phyloP scores from a whole-genome alignment of 2,797 vertebrate genomes.

The Antennarius maculatus region DNA sequence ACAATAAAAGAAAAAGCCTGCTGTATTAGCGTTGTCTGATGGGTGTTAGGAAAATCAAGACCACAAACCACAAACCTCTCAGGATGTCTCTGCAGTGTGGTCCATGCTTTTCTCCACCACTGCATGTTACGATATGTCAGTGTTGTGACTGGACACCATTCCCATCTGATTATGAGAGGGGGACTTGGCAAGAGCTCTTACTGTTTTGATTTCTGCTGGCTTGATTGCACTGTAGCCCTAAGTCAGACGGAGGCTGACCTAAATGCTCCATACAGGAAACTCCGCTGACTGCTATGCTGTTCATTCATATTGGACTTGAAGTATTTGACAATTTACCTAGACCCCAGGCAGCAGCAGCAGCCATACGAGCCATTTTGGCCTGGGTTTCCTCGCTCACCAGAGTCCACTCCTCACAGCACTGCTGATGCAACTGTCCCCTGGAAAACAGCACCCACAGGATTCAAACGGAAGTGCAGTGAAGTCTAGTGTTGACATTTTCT shows the following conservation, averaged over 20 bases:
- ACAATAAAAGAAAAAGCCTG: slow-evolving; percentile 24
- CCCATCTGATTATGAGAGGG: slow-evolving; percentile 42
- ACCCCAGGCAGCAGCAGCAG: slow-evolving; percentile 97
- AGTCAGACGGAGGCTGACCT: slow-evolving; percentile 18
- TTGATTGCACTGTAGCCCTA: slow-evolving; percentile 22
- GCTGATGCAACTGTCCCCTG: slow-evolving; percentile 98
- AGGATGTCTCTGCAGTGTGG: slow-evolving; percentile 28
- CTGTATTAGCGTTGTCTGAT: slow-evolving; percentile 23
- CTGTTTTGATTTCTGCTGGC: slow-evolving; percentile 40
- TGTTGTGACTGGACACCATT: slow-evolving; percentile 60
- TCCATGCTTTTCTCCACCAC: slow-evolving; percentile 53
- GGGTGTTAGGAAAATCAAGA: slow-evolving; percentile 24
- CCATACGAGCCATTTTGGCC: slow-evolving; percentile 99
- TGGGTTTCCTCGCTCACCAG: slow-evolving; percentile 96
- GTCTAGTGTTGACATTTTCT: background rate
- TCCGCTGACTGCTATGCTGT: background rate
- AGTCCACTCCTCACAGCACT: slow-evolving; percentile 98
- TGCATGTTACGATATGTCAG: slow-evolving; percentile 51
- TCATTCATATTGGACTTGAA: background rate
- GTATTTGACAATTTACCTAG: slow-evolving; percentile 81
- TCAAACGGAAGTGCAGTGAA: slow-evolving; percentile 6
- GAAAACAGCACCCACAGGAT: slow-evolving; percentile 38
- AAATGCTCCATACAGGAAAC: slow-evolving; percentile 3
- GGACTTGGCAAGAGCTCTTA: slow-evolving; percentile 26
- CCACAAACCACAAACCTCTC: slow-evolving; percentile 42